phyloP scores from a whole-genome alignment of 2,797 vertebrate species.

The Atherinosoma microstoma region DNA sequence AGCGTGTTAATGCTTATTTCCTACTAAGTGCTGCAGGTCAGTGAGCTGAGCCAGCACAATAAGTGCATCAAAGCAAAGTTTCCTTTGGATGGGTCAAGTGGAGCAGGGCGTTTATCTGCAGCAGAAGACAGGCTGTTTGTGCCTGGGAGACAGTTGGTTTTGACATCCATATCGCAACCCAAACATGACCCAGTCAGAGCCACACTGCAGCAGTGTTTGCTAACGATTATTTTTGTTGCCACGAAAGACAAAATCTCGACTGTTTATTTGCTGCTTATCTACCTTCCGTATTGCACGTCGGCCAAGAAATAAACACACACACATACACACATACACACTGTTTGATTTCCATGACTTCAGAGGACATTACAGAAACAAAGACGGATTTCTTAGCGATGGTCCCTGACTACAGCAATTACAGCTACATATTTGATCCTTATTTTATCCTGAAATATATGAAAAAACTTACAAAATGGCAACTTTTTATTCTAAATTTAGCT shows the following conservation, averaged over 20 bases:
- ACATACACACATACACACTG: slow-evolving; percentile 8
- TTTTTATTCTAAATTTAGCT: not conserved
- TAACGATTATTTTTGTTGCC: slow-evolving; percentile 43
- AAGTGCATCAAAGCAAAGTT: slow-evolving; percentile 29
- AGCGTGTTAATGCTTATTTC: not conserved
- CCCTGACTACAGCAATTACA: not conserved
- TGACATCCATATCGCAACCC: slow-evolving; percentile 64
- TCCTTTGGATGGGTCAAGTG: slow-evolving; percentile 32
- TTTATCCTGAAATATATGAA: not conserved
- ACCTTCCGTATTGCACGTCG: slow-evolving; percentile 50
- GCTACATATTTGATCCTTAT: not conserved
- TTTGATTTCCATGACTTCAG: slow-evolving; percentile 11
- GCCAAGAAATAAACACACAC: slow-evolving; percentile 54
- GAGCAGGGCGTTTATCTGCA: slow-evolving; percentile 49
- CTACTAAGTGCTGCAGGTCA: not conserved
- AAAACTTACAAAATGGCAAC: not conserved
- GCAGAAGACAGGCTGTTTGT: slow-evolving; percentile 51
- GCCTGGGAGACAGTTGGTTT: slow-evolving; percentile 45
- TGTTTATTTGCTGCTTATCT: slow-evolving; percentile 68
- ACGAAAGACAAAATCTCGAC: slow-evolving; percentile 39
- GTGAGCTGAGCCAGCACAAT: slow-evolving; percentile 2
- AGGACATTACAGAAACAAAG: not conserved
- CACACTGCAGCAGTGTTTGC: slow-evolving; percentile 21
- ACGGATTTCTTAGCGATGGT: not conserved
- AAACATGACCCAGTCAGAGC: slow-evolving; percentile 56